These are phyloP conservation scores for Lasioglossum marginatum DNA, from an alignment of 2,888 invertebrate genomes.

Conservation along the genomic window DNA sequence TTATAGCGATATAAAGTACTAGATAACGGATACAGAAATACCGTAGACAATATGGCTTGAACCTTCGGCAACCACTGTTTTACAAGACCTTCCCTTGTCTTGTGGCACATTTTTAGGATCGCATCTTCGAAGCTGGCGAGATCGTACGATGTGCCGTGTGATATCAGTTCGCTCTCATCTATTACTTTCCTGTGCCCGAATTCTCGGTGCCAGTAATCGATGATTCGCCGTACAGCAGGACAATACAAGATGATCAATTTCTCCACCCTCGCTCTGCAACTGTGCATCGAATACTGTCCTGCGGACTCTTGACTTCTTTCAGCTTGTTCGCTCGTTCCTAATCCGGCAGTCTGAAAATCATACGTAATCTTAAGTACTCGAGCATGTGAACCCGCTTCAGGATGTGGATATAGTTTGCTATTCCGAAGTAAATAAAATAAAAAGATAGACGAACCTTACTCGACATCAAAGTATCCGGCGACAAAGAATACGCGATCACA, in stretches of 20 bases:
- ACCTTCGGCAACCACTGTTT: conserved; percentile 89
- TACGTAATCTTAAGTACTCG: neutral
- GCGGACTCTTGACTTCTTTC: conserved; percentile 64
- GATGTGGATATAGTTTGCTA: neutral
- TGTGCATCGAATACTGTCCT: conserved; percentile 56
- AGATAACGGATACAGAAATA: conserved; percentile 73
- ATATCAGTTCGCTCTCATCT: conserved; percentile 86
- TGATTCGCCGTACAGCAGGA: conserved; percentile 91
- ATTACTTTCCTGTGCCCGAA: conserved; percentile 89
- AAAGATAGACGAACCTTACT: conserved; percentile 16
- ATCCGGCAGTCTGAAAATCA: neutral
- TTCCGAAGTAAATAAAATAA: neutral
- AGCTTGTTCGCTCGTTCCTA: conserved; percentile 24
- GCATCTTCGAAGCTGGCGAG: conserved; percentile 87
- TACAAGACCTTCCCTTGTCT: conserved; percentile 88
- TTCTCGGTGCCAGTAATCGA: conserved; percentile 92
- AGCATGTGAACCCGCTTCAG: no score
- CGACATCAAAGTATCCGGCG: conserved; percentile 74
- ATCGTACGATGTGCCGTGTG: conserved; percentile 88
- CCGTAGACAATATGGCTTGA: conserved; percentile 87
- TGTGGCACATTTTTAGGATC: conserved; percentile 88
- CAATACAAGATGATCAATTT: conserved; percentile 91
- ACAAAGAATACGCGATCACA: conserved; percentile 93
- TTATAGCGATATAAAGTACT: neutral
- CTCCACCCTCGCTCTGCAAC: conserved; percentile 84